phyloP scores from a whole-genome alignment of 37 sponge, comb jelly and placozoan genomes.

The Halichondria panicea region DNA sequence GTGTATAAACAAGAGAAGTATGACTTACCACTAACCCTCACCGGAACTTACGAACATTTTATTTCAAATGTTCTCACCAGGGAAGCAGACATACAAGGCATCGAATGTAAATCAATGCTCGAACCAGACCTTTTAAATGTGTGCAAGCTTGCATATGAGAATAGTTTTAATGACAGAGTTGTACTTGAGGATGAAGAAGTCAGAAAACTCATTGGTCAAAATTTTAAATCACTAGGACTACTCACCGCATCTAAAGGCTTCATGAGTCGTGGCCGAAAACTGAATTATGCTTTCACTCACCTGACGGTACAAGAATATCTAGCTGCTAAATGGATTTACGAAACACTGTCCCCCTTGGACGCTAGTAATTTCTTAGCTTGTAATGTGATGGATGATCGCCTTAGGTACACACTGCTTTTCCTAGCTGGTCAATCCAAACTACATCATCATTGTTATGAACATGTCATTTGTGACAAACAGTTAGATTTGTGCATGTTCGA shows the following conservation, averaged over 20 bases:
- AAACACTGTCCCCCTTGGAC: too few species aligned
- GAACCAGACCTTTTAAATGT: not conserved
- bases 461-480: not conserved
- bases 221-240: not conserved
- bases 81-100: not conserved
- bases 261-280: not conserved
- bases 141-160: not conserved
- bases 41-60: not conserved
- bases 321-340: not conserved
- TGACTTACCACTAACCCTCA: constrained; percentile 6
- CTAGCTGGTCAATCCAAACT: not conserved
- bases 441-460: not conserved
- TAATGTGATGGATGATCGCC: too few species aligned
- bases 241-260: not conserved
- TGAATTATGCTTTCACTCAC: not conserved
- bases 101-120: too few species aligned
- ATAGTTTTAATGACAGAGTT: not conserved
- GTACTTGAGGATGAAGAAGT: not conserved
- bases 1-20: not conserved
- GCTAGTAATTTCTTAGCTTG: too few species aligned
- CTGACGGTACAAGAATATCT: not conserved
- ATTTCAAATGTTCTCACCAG: not conserved
- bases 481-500: too few species aligned
- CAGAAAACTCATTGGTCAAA: not conserved
- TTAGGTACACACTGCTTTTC: not conserved